Evolutionary conservation across 2,888 invertebrate genomes (phyloP), one percentile per base, ranked within the genome.

Genomic region (Cheiracanthium punctorium): DNA sequence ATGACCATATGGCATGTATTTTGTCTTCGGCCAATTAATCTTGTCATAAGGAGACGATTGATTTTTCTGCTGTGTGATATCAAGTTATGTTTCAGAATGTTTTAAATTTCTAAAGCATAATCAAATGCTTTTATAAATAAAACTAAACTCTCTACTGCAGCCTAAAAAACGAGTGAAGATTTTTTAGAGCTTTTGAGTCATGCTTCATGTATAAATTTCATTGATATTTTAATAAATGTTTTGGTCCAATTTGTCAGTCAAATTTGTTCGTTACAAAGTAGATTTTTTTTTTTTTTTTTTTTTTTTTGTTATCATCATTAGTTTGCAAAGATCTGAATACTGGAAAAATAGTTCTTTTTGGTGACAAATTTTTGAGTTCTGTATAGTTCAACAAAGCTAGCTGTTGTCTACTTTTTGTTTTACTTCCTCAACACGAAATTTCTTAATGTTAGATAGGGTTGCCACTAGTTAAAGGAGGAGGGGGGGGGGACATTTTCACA

Each of bases 11-110:
- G 52, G 0, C 20, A 8, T 52, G 14, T n/a, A 20, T 52, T 32
- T 74, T 64, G 37, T 37, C 2, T 14, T 17, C 2, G 8, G 12
- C 17, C 14, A 2, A 17, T 48, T 7, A 29, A 20, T 17, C 28
- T 28, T 64, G 28, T 17, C 64, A 28, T 64, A 28, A 28, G 28
- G 24, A 73, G 41, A 24, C 33, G 65, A 41, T 30, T 41, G 73
- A 30, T 5, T 48, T 30, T 30, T 73, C 41, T 43, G 0, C 29
- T 52, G 48, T 73, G 43, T 65, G 48, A 30, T 65, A 72, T 72
- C 73, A 33, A 73, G 72, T 80, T 73, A 37, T 67, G 32, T 72
- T 80, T 80, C 58, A 73, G 72, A 65, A 48, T 2, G 2, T 2
- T 30, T 48, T 32, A 37, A 32, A 29, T 65, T 32, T 73, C 41